These are phyloP conservation scores for Festucalex cinctus DNA, from an alignment of 2,113 vertebrate genomes.

Conservation along the genomic window DNA sequence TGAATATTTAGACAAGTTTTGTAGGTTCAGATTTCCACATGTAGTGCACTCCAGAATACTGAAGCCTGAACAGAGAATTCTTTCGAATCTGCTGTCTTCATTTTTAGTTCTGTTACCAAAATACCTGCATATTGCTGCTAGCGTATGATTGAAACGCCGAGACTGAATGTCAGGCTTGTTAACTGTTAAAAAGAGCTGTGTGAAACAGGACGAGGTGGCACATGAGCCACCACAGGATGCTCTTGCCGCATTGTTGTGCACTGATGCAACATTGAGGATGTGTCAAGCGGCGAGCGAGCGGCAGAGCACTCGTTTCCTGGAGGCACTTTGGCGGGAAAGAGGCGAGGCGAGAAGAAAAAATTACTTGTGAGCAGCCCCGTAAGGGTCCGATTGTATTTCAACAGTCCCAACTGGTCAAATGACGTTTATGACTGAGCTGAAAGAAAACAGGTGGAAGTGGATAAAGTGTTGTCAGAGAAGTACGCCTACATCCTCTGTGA, in stretches of 20 bases:
- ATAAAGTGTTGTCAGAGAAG: slow-evolving; percentile 6
- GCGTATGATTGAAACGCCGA: background rate
- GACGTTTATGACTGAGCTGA: slow-evolving; percentile 23
- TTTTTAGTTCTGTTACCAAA: background rate
- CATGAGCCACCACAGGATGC: slow-evolving; percentile 26
- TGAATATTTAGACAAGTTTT: background rate
- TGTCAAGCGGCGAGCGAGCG: background rate
- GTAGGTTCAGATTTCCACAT: background rate
- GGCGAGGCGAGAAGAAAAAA: background rate
- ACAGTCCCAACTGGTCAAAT: slow-evolving; percentile 34
- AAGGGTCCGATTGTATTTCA: slow-evolving; percentile 23
- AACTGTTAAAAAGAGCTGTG: background rate
- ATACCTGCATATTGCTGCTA: background rate
- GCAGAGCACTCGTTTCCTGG: background rate
- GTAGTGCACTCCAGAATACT: background rate
- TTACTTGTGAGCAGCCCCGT: background rate
- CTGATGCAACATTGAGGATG: slow-evolving; percentile 32
- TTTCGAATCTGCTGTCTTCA: background rate
- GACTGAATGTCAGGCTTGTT: background rate
- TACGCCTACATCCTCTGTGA: slow-evolving; percentile 2
- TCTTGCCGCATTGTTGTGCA: slow-evolving; percentile 26
- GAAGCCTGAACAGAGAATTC: too few species aligned
- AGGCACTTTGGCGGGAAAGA: background rate
- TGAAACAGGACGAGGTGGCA: slow-evolving; percentile 30
- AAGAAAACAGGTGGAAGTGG: slow-evolving; percentile 31